Percentiles rank a stretch among this genome's conserved stretches.
phyloP scores from a whole-genome alignment of 2,888 invertebrate genomes.

The Mythimna ferrago region DNA sequence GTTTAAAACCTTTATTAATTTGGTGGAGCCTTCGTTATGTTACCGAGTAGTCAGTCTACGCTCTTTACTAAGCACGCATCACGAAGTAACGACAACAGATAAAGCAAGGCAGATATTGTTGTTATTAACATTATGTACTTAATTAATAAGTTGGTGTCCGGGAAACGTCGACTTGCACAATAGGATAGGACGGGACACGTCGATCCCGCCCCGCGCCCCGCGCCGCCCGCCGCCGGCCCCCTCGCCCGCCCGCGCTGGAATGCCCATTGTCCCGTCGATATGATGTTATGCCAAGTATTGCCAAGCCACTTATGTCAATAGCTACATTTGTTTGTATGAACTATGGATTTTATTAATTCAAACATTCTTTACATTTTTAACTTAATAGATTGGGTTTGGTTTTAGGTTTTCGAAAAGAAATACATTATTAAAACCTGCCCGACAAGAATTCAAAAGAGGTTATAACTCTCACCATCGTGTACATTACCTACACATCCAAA shows the following conservation, averaged over 20 bases:
- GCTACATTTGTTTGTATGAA: slow-evolving; percentile 72
- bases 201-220: slow-evolving; percentile 67
- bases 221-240: slow-evolving; percentile 61
- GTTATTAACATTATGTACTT: slow-evolving; percentile 72
- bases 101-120: slow-evolving; percentile 63
- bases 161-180: slow-evolving; percentile 76
- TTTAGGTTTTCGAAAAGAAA: slow-evolving; percentile 22
- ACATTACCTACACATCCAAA: not conserved
- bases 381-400: slow-evolving; percentile 7
- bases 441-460: not conserved
- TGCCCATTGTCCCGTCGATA: slow-evolving; percentile 87
- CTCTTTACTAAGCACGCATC: slow-evolving; percentile 24
- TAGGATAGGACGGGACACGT: slow-evolving; percentile 80
- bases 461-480: not conserved
- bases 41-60: slow-evolving; percentile 3
- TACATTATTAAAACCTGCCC: not conserved
- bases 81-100: slow-evolving; percentile 48
- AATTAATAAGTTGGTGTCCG: slow-evolving; percentile 80
- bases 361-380: slow-evolving; percentile 33
- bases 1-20: slow-evolving; percentile 4
- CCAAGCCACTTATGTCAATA: slow-evolving; percentile 84
- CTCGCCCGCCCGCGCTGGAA: slow-evolving; percentile 76
- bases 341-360: slow-evolving; percentile 63
- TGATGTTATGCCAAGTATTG: slow-evolving; percentile 84
- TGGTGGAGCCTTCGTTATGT: not conserved